phyloP scores from a whole-genome alignment of 2,797 vertebrate species.

The Gymnodraco acuticeps region DNA sequence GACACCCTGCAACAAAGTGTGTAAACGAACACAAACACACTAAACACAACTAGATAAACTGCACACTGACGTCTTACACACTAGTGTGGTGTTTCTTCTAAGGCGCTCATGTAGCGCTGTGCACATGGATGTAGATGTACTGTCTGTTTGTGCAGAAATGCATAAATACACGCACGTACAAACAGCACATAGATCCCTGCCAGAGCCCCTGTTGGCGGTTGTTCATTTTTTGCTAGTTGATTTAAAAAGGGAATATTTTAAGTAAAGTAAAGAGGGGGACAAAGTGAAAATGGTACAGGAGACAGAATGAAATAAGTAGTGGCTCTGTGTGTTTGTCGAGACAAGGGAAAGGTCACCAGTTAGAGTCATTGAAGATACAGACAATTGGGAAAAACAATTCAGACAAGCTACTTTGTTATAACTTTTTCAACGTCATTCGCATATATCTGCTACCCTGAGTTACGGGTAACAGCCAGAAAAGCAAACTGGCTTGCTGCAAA shows the following conservation, averaged over 20 bases:
- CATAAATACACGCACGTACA: slow-evolving; percentile 34
- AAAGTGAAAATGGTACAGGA: slow-evolving; percentile 4
- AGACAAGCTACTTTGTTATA: no score
- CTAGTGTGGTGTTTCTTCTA: slow-evolving; percentile 7
- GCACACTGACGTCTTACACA: background rate
- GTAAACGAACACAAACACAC: background rate
- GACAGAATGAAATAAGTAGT: slow-evolving; percentile 32
- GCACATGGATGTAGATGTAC: slow-evolving; percentile 28
- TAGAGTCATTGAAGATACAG: slow-evolving; percentile 41
- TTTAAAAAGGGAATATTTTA: slow-evolving; percentile 39
- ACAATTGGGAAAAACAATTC: slow-evolving; percentile 18
- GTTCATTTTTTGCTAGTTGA: slow-evolving; percentile 54
- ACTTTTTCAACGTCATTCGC: no score
- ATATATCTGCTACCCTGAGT: no score
- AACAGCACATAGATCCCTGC: slow-evolving; percentile 29
- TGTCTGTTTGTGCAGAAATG: slow-evolving; percentile 40
- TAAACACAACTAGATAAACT: slow-evolving; percentile 6
- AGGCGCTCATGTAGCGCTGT: slow-evolving; percentile 4
- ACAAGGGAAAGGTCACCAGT: slow-evolving; percentile 42
- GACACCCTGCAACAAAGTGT: no score
- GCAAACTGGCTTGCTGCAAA: no score
- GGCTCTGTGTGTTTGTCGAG: slow-evolving; percentile 16
- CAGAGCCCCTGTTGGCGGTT: slow-evolving; percentile 42
- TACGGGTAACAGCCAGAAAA: no score
- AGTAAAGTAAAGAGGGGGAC: slow-evolving; percentile 27